Evolutionary conservation across 2,797 vertebrate species (phyloP), one percentile per base, ranked within the genome.

Genomic region (Pipistrellus pygmaeus): DNA sequence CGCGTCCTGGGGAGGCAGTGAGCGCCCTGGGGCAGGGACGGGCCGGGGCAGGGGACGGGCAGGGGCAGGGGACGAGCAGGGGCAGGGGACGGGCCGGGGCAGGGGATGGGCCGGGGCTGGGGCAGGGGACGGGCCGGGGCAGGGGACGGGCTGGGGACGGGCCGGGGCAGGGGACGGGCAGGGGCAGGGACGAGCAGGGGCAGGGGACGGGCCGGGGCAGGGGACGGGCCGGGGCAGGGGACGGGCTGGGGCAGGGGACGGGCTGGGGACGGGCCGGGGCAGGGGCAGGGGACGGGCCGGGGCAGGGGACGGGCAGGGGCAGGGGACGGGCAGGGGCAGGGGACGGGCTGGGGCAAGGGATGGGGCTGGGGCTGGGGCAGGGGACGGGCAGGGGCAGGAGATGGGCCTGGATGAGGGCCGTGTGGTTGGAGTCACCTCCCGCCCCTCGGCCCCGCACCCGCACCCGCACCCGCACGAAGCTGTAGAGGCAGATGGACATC

Each of bases 401-500:
- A 68, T 66, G 4, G 18, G 18, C 66, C 13, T 5, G 78, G 8
- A 10, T 27, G 1, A 1, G 71, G 32, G 41, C 32, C 12, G 4
- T 0, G 18, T 0, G 18, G 13, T 20, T 17, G 60, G 38, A 55
- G 53, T 66, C 85, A 0, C 82, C 85, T 27, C 82, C 85, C 27
- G 8, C 38, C 55, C 75, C 18, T 4, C 64, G 12, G 10, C 78
- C 20, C 46, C 46, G 46, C 35, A 35, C 35, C 46, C 46, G 46
- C 46, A 10, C 81, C 93, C 97, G 95, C 91, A 99, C 99, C 99
- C 99, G 98, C 93, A 99, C 99, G 48, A 99, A 99, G 0, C 99
- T 97, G 0, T 99, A 99, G 23, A 99, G 99, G 95, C 99, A 99
- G 98, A 99, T 99, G 95, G 99, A 99, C 99, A 99, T 99, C 99